These are phyloP conservation scores for Drosophila prostipennis DNA, from an alignment of 2,888 invertebrate genomes.

Conservation along the genomic window DNA sequence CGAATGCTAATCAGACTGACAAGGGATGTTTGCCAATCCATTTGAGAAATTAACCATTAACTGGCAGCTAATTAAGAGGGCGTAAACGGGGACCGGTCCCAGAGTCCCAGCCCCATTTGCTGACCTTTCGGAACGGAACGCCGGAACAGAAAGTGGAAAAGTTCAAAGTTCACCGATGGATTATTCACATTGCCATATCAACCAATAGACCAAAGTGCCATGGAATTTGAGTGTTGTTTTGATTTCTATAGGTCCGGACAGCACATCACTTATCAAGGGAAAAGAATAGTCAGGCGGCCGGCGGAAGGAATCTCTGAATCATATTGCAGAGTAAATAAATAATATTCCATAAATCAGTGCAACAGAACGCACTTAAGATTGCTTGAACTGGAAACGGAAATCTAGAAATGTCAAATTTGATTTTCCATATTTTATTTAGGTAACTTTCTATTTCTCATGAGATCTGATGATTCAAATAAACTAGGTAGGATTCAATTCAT, in stretches of 20 bases:
- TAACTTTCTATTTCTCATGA: too few relatives aligned
- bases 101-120: not conserved
- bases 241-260: constrained; percentile 70
- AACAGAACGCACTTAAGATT: not conserved
- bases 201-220: constrained; percentile 18
- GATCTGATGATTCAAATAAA: too few relatives aligned
- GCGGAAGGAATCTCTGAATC: constrained; percentile 5
- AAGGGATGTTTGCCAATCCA: constrained; percentile 64
- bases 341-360: not conserved
- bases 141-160: constrained; percentile 5
- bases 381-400: not conserved
- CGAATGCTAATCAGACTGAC: constrained; percentile 50
- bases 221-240: constrained; percentile 37
- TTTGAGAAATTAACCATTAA: constrained; percentile 47
- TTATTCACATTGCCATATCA: constrained; percentile 46
- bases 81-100: not conserved
- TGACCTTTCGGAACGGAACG: constrained; percentile 14
- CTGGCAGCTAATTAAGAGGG: constrained; percentile 59
- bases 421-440: too few relatives aligned
- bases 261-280: constrained; percentile 63
- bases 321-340: constrained; percentile 8
- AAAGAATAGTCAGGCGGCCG: constrained; percentile 17
- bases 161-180: constrained; percentile 45
- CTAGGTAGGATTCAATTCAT: not conserved
- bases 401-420: not conserved